Evolutionary conservation across 2,888 invertebrate genomes (phyloP).

Genomic region (Acronicta aceris): DNA sequence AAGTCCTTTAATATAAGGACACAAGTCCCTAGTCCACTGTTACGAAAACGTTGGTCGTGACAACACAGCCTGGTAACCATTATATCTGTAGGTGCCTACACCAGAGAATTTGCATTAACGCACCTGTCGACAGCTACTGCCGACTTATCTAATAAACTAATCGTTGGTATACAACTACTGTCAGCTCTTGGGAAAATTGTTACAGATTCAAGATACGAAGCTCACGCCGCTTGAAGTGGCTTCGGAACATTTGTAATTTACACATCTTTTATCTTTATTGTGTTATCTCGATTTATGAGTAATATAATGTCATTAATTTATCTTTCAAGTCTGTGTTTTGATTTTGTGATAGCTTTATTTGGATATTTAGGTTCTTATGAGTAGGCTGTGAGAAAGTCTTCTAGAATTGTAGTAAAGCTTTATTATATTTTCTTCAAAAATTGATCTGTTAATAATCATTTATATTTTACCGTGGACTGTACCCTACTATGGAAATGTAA

Average conservation of each 20-base stretch:
- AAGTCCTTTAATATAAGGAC: slow-evolving; percentile 78
- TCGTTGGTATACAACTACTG: slow-evolving; percentile 63
- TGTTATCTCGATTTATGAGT: slow-evolving; percentile 42
- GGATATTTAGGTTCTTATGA: slow-evolving; percentile 28
- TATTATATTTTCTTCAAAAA: slow-evolving; percentile 5
- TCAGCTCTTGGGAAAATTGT: slow-evolving; percentile 67
- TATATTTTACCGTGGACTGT: not conserved
- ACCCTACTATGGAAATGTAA: no score
- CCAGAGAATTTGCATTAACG: slow-evolving; percentile 73
- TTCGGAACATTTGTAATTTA: slow-evolving; percentile 39
- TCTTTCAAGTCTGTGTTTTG: slow-evolving; percentile 24
- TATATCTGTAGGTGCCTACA: slow-evolving; percentile 43
- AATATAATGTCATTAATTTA: slow-evolving; percentile 19
- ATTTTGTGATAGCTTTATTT: slow-evolving; percentile 41
- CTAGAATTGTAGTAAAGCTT: slow-evolving; percentile 31
- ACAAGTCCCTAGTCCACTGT: slow-evolving; percentile 60
- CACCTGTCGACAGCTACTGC: slow-evolving; percentile 68
- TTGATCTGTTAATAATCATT: not conserved
- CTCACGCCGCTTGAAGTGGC: slow-evolving; percentile 33
- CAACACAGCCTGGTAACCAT: slow-evolving; percentile 45
- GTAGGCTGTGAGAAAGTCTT: slow-evolving; percentile 39
- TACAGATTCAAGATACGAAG: slow-evolving; percentile 56
- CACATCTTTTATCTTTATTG: slow-evolving; percentile 40
- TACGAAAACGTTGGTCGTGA: slow-evolving; percentile 71
- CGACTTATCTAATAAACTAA: slow-evolving; percentile 72